phyloP scores from a whole-genome alignment of 2,888 invertebrate species.

The Papilio gigon region DNA sequence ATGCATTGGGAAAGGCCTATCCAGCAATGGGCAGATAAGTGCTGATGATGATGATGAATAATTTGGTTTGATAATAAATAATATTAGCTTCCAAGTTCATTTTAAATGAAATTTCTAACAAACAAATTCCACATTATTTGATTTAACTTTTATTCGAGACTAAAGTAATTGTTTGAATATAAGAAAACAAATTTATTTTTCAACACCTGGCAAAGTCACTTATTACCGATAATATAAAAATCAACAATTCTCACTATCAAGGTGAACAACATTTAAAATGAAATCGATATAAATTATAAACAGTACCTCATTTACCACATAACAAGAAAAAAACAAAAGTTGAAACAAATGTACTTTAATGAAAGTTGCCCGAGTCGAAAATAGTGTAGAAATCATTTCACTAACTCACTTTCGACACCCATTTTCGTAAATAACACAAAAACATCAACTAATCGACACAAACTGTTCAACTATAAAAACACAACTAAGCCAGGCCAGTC shows the following conservation, averaged over 20 bases:
- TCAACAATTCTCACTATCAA: slow-evolving; percentile 6
- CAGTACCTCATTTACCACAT: background rate
- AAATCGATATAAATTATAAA: background rate
- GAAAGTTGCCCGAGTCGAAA: background rate
- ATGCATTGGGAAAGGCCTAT: too few species aligned
- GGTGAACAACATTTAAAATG: slow-evolving; percentile 9
- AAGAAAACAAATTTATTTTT: background rate
- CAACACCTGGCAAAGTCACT: background rate
- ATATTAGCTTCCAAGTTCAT: too few species aligned
- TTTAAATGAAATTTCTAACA: too few species aligned
- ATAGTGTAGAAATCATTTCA: background rate
- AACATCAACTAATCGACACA: slow-evolving; percentile 58
- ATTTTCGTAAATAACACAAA: slow-evolving; percentile 45
- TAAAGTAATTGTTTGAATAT: background rate
- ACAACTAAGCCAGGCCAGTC: slow-evolving; percentile 58
- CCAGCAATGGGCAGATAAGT: too few species aligned
- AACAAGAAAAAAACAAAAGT: background rate
- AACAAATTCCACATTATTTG: slow-evolving; percentile 23
- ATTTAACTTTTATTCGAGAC: background rate
- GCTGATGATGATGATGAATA: too few species aligned
- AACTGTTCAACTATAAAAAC: slow-evolving; percentile 68
- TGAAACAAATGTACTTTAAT: background rate
- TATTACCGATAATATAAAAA: background rate
- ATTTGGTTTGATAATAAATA: too few species aligned
- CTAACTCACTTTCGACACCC: slow-evolving; percentile 58